Conservation (phyloP, 2,797 vertebrate genomes). For the Danio tinwini region DNA sequence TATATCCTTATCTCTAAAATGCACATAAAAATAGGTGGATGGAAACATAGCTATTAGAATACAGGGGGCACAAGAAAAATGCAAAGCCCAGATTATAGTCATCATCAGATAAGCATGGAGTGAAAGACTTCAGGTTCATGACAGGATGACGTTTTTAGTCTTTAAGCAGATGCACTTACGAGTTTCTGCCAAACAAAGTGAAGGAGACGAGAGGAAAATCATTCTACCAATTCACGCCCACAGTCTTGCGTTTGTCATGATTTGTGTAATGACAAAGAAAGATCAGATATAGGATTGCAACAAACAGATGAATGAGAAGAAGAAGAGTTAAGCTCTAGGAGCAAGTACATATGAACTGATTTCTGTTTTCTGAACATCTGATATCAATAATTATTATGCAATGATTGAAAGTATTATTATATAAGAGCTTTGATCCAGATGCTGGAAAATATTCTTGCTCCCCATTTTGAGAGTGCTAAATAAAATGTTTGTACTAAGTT, state of each 20-base stretch:
- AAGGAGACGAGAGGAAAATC: constrained; percentile 38
- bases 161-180: constrained; percentile 48
- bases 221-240: constrained; percentile 4
- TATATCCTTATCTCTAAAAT: too few species aligned
- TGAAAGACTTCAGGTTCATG: constrained; percentile 20
- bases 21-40: too few species aligned
- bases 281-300: neutral
- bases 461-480: neutral
- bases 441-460: neutral
- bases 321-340: neutral
- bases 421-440: constrained; percentile 3
- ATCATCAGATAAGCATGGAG: constrained; percentile 3
- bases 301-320: neutral
- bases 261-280: neutral
- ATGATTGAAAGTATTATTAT: neutral
- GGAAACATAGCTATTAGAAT: neutral
- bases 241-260: constrained; percentile 14
- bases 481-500: neutral
- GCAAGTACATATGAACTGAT: neutral
- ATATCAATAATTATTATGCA: constrained; percentile 10
- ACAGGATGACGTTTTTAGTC: constrained; percentile 38
- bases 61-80: constrained; percentile 7
- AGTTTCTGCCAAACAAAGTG: constrained; percentile 40
- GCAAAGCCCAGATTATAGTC: constrained; percentile 1
- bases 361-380: constrained; percentile 6